Evolutionary conservation across 2,113 vertebrate species (phyloP).

Genomic region (Eulemur rufifrons): DNA sequence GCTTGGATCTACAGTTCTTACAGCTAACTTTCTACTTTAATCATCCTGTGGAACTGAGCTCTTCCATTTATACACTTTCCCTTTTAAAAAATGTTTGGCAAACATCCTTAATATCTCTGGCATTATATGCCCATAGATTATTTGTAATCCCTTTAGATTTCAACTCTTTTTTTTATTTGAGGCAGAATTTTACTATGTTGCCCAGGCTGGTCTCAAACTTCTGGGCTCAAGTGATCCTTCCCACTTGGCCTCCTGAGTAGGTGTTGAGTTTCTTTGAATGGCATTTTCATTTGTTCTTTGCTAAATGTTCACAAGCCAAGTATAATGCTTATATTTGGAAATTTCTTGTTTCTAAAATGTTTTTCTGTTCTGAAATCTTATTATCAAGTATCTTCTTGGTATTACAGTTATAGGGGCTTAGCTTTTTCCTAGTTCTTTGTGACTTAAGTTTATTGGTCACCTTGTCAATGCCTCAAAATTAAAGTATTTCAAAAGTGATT

Average conservation of each 20-base stretch:
- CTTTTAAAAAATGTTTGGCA: background rate
- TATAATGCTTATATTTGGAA: background rate
- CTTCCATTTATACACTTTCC: background rate
- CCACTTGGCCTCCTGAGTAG: background rate
- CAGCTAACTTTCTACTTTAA: background rate
- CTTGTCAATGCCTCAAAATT: background rate
- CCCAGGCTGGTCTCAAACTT: background rate
- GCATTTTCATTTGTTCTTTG: background rate
- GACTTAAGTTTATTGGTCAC: background rate
- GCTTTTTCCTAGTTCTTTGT: background rate
- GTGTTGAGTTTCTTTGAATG: background rate
- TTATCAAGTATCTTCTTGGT: background rate
- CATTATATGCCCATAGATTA: background rate
- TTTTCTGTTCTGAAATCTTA: background rate
- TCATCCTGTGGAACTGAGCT: background rate
- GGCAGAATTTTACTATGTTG: background rate
- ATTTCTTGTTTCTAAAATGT: background rate
- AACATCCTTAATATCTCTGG: background rate
- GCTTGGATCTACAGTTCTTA: background rate
- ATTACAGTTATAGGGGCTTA: background rate
- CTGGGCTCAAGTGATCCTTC: background rate
- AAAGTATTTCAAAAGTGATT: background rate
- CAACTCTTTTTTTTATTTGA: background rate
- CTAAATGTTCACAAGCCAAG: background rate
- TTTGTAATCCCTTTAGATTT: background rate